Percentiles rank a stretch among this genome's conserved stretches.
Conservation (phyloP, 2,797 vertebrate species). For the Gastrophryne carolinensis region DNA sequence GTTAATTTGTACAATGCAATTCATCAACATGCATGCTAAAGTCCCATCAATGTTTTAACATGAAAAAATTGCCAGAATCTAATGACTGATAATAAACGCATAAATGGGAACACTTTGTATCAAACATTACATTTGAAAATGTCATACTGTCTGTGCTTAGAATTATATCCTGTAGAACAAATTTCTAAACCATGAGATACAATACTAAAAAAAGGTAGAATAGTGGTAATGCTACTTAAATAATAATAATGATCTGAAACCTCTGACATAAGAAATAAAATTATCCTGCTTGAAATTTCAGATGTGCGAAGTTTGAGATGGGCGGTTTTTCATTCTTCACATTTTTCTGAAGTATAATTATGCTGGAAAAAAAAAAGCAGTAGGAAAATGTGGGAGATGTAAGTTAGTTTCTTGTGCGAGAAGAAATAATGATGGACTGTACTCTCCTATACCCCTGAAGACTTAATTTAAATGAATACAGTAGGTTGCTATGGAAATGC, state of each 20-base stretch:
- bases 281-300: not conserved
- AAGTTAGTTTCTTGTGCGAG: slow-evolving; percentile 2
- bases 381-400: slow-evolving; percentile 2
- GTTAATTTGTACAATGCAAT: too few species aligned
- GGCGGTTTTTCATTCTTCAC: not conserved
- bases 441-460: slow-evolving; percentile 17
- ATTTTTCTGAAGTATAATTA: slow-evolving; percentile 27
- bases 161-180: not conserved
- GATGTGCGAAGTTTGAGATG: not conserved
- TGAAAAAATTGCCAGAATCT: not conserved
- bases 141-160: not conserved
- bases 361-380: not conserved
- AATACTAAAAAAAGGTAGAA: not conserved
- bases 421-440: slow-evolving; percentile 33
- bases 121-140: not conserved
- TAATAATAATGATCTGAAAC: not conserved
- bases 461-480: slow-evolving; percentile 37
- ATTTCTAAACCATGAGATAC: not conserved
- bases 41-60: not conserved
- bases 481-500: slow-evolving; percentile 42
- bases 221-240: not conserved
- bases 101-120: not conserved
- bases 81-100: not conserved
- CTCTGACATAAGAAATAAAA: not conserved
- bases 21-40: not conserved